phyloP scores from a whole-genome alignment of 2,797 vertebrate species.

The Pseudocheirus occidentalis region DNA sequence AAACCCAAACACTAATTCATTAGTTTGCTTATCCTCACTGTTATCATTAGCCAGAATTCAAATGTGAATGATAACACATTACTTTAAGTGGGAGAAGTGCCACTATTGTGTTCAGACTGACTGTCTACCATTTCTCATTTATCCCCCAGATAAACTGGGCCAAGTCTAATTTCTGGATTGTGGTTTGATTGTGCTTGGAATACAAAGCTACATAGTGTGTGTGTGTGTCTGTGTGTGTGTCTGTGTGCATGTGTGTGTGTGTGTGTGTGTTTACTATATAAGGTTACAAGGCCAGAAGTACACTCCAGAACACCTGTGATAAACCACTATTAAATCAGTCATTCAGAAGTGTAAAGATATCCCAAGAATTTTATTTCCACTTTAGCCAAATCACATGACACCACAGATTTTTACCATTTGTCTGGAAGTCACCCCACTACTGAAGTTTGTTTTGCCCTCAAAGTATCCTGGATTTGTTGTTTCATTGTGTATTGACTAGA shows the following conservation, averaged over 20 bases:
- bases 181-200: background rate
- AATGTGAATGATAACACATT: background rate
- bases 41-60: slow-evolving; percentile 13
- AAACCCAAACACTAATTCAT: background rate
- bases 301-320: background rate
- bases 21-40: slow-evolving; percentile 14
- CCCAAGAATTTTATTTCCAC: background rate
- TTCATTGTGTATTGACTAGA: background rate
- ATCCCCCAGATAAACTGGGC: background rate
- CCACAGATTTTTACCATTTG: background rate
- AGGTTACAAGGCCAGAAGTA: background rate
- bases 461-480: background rate
- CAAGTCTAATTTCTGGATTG: background rate
- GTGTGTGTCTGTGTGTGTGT: background rate
- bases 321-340: background rate
- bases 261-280: background rate
- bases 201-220: background rate
- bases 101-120: background rate
- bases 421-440: background rate
- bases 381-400: background rate
- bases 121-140: background rate
- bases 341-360: background rate
- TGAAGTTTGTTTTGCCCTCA: background rate
- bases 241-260: background rate
- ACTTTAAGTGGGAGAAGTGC: background rate